These are phyloP conservation scores for Neosalanx taihuensis DNA, from an alignment of 2,797 vertebrate species.

Conservation along the genomic window DNA sequence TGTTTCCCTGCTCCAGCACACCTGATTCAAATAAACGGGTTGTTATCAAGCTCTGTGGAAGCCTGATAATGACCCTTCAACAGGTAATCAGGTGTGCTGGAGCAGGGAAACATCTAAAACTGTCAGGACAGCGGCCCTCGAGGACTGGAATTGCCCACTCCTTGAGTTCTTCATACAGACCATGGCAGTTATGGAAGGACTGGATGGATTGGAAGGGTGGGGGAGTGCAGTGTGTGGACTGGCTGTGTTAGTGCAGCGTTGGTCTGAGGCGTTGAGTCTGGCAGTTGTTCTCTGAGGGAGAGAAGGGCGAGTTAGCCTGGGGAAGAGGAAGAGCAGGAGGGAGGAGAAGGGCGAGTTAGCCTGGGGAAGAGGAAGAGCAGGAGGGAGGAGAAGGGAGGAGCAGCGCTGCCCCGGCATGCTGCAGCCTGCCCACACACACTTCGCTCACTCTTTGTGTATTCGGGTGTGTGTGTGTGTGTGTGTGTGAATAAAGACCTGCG, in stretches of 20 bases:
- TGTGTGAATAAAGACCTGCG: slow-evolving; percentile 1
- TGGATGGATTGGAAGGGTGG: neutral
- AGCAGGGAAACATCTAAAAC: too few relatives aligned
- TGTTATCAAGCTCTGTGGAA: too few relatives aligned
- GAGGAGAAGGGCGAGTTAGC: slow-evolving; percentile 6
- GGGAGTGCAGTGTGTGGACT: neutral
- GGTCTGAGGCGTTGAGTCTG: slow-evolving; percentile 10
- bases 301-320: slow-evolving; percentile 7
- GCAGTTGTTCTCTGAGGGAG: too few relatives aligned
- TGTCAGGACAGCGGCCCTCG: too few relatives aligned
- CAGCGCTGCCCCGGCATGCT: slow-evolving; percentile 49
- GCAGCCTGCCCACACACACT: slow-evolving; percentile 23
- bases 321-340: too few relatives aligned
- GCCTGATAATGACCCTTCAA: too few relatives aligned
- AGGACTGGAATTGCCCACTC: too few relatives aligned
- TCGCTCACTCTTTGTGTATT: neutral
- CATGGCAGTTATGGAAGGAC: neutral
- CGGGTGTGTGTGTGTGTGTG: neutral
- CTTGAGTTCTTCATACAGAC: neutral
- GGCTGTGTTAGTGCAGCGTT: neutral
- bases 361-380: neutral
- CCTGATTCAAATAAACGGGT: too few relatives aligned
- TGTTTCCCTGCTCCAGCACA: too few relatives aligned
- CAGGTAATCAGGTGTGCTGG: too few relatives aligned
- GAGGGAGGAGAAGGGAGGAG: neutral